Base-by-base conservation (phyloP, 2,888 invertebrate species). In the Papilio demoleus region DNA sequence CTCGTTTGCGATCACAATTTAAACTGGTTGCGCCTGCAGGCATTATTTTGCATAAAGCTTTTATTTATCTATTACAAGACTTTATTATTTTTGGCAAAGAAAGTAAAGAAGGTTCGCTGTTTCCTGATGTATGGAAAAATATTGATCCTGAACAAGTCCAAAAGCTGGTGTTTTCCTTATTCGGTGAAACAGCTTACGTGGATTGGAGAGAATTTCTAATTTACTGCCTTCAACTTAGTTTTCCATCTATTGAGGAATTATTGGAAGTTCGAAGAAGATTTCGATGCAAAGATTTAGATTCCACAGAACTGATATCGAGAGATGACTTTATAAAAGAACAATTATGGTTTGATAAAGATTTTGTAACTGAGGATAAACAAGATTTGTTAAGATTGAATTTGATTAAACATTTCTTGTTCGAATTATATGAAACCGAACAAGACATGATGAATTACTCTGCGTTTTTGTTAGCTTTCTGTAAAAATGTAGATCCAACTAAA, bases 171-270 rank as follows among this genome's bases (percentile, higher is more conserved):
- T 80, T 79, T 63, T 74, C 81, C 40, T 70, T 95, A 17, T 95
- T 94, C 78, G 94, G 94, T 0, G 88, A 93, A 56, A 88, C 89
- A 0, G 92, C 91, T 11, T 93, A 93, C 71, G 77, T 95, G 11
- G 94, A 95, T 75, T 95, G 95, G 95, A 93, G 93, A 76, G 95
- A 95, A 80, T 95, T 95, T 76, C 84, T 95, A 12, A 87, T 95
- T 72, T 93, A 93, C 76, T 94, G 94, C 77, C 79, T 95, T 38
- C 90, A 93, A 74, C 77, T 95, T 11, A 83, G 87, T 53, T 93
- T 88, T 79, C 95, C 95, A 0, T 91, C 84, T 0, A 81, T 92
- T 38, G 87, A 89, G 2, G 93, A 95, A 73, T 79, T 95, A 67
- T 77, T 95, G 50, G 78, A 86, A 17, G 73, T 92, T 11, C 92